Percentiles rank a stretch among this genome's conserved stretches.
Evolutionary conservation across 2,888 invertebrate genomes (phyloP).

Genomic region (Lepetodrilus schrolli): DNA sequence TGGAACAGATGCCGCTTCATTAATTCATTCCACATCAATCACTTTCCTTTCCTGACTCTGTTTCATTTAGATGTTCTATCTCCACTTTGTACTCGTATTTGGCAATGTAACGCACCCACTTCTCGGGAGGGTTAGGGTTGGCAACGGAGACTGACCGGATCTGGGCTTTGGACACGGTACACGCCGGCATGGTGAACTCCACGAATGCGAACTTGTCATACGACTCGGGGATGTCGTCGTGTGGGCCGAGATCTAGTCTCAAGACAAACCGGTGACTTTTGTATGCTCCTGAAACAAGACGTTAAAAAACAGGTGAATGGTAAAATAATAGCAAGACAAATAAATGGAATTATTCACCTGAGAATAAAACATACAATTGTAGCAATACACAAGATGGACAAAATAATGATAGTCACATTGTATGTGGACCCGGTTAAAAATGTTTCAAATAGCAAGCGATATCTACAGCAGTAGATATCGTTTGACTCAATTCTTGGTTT

Average conservation of each 20-base stretch:
- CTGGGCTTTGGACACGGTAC: conserved; percentile 92
- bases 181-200: conserved; percentile 96
- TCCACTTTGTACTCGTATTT: conserved; percentile 82
- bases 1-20: too few species aligned
- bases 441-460: too few species aligned
- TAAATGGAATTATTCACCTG: too few species aligned
- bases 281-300: conserved; percentile 93
- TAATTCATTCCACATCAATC: conserved; percentile 28
- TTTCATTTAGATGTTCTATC: conserved; percentile 64
- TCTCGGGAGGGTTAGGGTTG: conserved; percentile 89
- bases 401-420: too few species aligned
- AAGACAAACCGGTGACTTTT: conserved; percentile 97
- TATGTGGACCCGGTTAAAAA: too few species aligned
- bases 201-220: conserved; percentile 91
- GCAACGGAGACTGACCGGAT: conserved; percentile 85
- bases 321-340: too few species aligned
- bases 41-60: conserved; percentile 42
- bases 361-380: too few species aligned
- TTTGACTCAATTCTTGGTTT: too few species aligned
- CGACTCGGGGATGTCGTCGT: conserved; percentile 96
- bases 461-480: too few species aligned
- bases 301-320: too few species aligned
- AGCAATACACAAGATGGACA: too few species aligned
- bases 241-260: conserved; percentile 94
- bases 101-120: conserved; percentile 96